Evolutionary conservation across 2,888 invertebrate species (phyloP).

Genomic region (Galerucella pusilla): DNA sequence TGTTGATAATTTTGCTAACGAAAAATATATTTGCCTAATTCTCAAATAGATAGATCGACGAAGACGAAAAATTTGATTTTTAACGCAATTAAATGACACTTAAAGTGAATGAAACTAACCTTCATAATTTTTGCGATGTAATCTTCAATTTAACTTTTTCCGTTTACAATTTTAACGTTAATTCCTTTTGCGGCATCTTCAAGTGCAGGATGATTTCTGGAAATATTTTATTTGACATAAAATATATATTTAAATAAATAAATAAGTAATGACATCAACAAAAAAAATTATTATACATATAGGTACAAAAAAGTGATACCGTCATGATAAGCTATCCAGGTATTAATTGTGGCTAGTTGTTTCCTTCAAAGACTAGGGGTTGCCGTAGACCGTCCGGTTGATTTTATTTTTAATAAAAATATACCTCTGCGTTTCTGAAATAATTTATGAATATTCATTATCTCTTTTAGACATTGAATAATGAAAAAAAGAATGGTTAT

Average conservation of each 20-base stretch:
- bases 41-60: not conserved
- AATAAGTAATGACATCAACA: not conserved
- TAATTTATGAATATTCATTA: not conserved
- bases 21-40: no score
- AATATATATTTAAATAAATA: not conserved
- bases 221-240: slow-evolving; percentile 7
- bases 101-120: not conserved
- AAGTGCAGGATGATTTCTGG: not conserved
- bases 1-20: no score
- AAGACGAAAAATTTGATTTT: not conserved
- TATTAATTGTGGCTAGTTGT: not conserved
- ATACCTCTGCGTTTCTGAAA: not conserved
- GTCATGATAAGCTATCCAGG: not conserved
- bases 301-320: slow-evolving; percentile 4
- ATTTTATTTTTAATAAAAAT: not conserved
- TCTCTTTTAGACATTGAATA: not conserved
- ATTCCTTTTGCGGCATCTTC: slow-evolving; percentile 5
- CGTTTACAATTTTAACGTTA: not conserved
- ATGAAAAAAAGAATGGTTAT: no score
- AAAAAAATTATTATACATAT: not conserved
- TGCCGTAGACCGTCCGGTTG: not conserved
- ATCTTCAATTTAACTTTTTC: slow-evolving; percentile 7
- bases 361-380: not conserved
- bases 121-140: not conserved
- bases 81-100: not conserved